Base-by-base conservation (phyloP, 2,797 vertebrate species). In the Cuniculus paca region DNA sequence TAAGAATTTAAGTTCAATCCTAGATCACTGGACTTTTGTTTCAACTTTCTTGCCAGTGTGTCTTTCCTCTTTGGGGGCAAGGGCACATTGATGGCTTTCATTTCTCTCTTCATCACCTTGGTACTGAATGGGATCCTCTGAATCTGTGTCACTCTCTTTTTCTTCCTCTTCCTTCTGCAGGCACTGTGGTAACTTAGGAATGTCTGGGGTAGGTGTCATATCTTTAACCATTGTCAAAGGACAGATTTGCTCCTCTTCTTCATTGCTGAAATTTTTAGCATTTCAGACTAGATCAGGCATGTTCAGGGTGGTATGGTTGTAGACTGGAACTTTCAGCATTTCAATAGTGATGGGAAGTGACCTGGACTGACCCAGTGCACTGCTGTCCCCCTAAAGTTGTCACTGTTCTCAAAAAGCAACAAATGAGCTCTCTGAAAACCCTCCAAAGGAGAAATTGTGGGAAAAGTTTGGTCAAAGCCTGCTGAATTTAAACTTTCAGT, bases 21-120 rank as follows among this genome's bases (percentile, higher is more conserved):
- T 72, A 97, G 98, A 85, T 70, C 98, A 79, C 72, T 95, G 1
- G 98, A 96, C 16, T 98, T 97, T 93, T 96, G 99, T 98, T 99
- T 99, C 97, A 99, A 98, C 98, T 99, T 99, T 97, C 99, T 99
- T 70, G 99, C 99, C 34, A 99, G 97, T 0, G 99, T 99, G 98
- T 99, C 99, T 98, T 99, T 99, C 98, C 99, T 99, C 97, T 99
- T 99, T 99, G 98, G 99, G 99, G 96, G 99, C 99, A 97, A 99
- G 98, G 0, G 99, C 99, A 97, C 98, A 98, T 68, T 98, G 98
- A 88, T 97, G 98, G 97, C 98, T 98, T 85, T 99, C 99, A 90
- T 99, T 99, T 85, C 99, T 99, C 0, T 99, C 99, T 34, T 99
- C 99, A 5, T 99, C 99, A 7, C 99, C 99, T 98, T 99, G 99